Conservation (phyloP, 2,113 vertebrate genomes). For the Lipophrys pholis region DNA sequence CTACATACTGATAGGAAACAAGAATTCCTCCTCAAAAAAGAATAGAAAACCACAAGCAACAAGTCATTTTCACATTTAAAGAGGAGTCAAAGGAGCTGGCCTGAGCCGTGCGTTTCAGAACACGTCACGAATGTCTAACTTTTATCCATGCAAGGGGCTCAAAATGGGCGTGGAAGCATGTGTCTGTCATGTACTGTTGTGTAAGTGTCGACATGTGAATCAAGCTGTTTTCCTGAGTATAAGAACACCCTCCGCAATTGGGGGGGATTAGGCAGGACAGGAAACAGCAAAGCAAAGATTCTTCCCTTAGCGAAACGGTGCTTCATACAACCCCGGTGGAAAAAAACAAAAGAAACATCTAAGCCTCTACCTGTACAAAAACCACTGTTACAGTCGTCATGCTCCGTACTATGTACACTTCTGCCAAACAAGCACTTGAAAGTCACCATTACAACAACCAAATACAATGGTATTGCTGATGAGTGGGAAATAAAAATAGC, state of each 20-base stretch:
- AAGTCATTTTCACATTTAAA: conserved; percentile 78
- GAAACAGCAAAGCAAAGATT: conserved; percentile 82
- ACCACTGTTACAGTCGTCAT: conserved; percentile 84
- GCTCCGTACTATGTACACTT: conserved; percentile 86
- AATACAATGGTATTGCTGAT: conserved; percentile 92
- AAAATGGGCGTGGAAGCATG: conserved; percentile 14
- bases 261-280: conserved; percentile 81
- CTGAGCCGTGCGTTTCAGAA: conserved; percentile 29
- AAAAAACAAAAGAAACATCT: conserved; percentile 58
- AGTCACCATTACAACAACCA: conserved; percentile 87
- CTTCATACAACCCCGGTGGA: conserved; percentile 73
- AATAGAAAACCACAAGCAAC: conserved; percentile 55
- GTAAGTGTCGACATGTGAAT: conserved; percentile 51
- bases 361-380: conserved; percentile 81
- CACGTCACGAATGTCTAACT: too few relatives aligned
- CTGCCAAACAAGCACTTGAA: conserved; percentile 87
- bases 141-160: conserved; percentile 76
- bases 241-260: conserved; percentile 72
- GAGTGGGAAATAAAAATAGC: conserved; percentile 78
- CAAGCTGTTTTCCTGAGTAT: conserved; percentile 85
- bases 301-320: conserved; percentile 76
- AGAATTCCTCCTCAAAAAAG: conserved; percentile 16
- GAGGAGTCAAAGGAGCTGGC: conserved; percentile 61
- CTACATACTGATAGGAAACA: conserved; percentile 76
- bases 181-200: conserved; percentile 46